phyloP scores from a whole-genome alignment of 2,797 vertebrate species.

The Halcyon leucocephala region DNA sequence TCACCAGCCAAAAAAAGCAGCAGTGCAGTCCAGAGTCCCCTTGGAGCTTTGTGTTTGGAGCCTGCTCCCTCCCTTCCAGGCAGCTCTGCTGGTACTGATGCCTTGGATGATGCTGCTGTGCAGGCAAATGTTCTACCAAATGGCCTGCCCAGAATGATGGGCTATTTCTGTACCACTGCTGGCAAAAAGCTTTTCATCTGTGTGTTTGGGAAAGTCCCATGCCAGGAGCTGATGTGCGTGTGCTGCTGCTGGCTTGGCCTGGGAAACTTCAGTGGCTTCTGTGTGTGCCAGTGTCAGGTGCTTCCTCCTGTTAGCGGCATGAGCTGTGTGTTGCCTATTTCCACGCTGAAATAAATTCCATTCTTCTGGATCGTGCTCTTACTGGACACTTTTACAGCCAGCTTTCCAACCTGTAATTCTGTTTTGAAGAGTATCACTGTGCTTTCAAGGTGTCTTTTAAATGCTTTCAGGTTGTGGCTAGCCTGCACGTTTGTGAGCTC shows the following conservation, averaged over 20 bases:
- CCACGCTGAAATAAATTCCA: background rate
- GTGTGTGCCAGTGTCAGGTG: background rate
- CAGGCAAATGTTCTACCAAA: background rate
- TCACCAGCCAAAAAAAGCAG: background rate
- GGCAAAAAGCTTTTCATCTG: background rate
- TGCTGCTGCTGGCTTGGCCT: background rate
- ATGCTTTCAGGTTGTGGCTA: background rate
- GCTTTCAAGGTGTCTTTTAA: background rate
- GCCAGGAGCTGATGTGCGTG: background rate
- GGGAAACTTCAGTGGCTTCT: background rate
- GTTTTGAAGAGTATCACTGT: background rate
- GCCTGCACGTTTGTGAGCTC: background rate
- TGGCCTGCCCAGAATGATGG: fast-evolving
- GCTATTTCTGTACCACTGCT: fast-evolving
- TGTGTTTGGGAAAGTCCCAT: fast-evolving
- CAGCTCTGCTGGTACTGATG: background rate
- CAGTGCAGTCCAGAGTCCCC: background rate
- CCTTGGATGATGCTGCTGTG: background rate
- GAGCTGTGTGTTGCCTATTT: background rate
- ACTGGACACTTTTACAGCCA: background rate
- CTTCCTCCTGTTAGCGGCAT: background rate
- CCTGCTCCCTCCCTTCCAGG: background rate
- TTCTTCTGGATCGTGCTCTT: background rate
- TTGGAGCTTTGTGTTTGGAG: background rate
- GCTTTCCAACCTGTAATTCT: background rate